Percentiles rank a stretch among this genome's conserved stretches.
Evolutionary conservation across 2,797 vertebrate genomes (phyloP).

Genomic region (Rhyacichthys aspro): DNA sequence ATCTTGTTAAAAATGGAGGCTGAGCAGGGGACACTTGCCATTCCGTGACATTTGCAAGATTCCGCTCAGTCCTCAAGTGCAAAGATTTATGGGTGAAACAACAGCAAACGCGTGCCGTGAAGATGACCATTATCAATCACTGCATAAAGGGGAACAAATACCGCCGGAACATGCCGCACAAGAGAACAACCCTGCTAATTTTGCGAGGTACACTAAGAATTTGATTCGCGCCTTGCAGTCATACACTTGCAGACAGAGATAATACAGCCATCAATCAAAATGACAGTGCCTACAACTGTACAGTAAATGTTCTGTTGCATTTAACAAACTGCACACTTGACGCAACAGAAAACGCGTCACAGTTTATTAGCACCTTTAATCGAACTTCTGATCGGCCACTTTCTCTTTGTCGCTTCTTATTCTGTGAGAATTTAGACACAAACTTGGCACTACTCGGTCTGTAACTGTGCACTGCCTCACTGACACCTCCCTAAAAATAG

Average conservation of each 20-base stretch:
- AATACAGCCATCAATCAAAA: slow-evolving; percentile 40
- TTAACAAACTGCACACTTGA: background rate
- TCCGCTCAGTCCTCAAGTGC: slow-evolving; percentile 41
- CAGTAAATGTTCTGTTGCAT: background rate
- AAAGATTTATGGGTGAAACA: slow-evolving; percentile 48
- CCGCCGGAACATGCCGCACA: slow-evolving; percentile 13
- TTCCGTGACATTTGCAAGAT: slow-evolving; percentile 59
- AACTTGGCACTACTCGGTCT: slow-evolving; percentile 45
- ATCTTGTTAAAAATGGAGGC: slow-evolving; percentile 38
- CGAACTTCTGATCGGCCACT: background rate
- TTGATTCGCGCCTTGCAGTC: no score
- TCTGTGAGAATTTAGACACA: slow-evolving; percentile 59
- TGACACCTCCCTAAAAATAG: slow-evolving; percentile 81
- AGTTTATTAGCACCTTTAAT: background rate
- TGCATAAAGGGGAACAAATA: background rate
- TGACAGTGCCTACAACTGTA: background rate
- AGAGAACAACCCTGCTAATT: background rate
- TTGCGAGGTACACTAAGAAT: background rate
- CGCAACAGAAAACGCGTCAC: background rate
- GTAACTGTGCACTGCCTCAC: slow-evolving; percentile 63
- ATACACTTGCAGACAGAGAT: no score
- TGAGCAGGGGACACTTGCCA: slow-evolving; percentile 29
- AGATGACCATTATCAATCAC: slow-evolving; percentile 7
- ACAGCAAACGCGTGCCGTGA: slow-evolving; percentile 10
- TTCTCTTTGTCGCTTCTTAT: slow-evolving; percentile 22